Conservation (phyloP, 2,797 vertebrate species). For the Hylomyscus alleni region DNA sequence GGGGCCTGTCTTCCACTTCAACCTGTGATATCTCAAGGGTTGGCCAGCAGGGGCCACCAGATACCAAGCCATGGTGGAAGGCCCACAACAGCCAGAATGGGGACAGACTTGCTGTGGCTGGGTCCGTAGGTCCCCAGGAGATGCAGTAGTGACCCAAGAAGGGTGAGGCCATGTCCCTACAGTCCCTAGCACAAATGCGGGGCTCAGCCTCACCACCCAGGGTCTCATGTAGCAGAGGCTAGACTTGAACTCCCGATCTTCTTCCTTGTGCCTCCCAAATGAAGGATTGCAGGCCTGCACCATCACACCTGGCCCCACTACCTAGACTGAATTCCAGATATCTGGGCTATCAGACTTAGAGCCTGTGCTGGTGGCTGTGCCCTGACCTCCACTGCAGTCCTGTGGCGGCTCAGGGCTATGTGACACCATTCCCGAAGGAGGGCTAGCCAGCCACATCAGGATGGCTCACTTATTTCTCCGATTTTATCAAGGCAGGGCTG, state of each 20-base stretch:
- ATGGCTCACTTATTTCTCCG: accelerated
- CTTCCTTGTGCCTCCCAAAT: neutral
- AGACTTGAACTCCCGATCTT: neutral
- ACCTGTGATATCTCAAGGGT: neutral
- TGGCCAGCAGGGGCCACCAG: no score
- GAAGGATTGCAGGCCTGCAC: neutral
- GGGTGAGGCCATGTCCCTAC: neutral
- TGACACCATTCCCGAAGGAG: accelerated
- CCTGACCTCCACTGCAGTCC: accelerated
- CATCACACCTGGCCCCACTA: neutral
- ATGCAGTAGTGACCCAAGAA: accelerated
- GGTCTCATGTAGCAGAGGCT: neutral
- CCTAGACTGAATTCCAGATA: neutral
- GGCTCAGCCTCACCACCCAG: neutral
- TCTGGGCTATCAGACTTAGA: accelerated
- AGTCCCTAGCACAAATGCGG: neutral
- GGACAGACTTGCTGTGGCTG: neutral
- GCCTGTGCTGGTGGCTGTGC: neutral
- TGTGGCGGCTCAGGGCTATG: accelerated
- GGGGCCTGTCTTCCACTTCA: neutral
- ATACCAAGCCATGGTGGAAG: neutral
- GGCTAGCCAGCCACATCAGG: accelerated
- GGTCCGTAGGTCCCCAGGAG: accelerated
- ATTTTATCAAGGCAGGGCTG: accelerated
- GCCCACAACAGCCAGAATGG: neutral